Percentiles rank a stretch among this genome's conserved stretches.
Conservation (phyloP, 1,140 invertebrate genomes). For the Neodiprion lecontei region DNA sequence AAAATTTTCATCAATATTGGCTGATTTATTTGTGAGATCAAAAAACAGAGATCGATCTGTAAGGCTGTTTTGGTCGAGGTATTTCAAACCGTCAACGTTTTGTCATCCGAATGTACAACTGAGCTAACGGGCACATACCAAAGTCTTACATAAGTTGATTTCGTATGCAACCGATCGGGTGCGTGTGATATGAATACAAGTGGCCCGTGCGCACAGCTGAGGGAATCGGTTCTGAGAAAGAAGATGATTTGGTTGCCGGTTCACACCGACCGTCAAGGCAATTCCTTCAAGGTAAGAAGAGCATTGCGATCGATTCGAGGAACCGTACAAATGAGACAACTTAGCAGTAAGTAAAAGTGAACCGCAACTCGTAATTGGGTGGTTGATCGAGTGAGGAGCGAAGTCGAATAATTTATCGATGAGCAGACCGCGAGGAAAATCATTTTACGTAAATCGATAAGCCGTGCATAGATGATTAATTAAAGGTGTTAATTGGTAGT, state of each 20-base stretch:
- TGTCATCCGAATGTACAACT: not conserved
- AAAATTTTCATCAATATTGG: too few species aligned
- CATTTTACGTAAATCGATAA: not conserved
- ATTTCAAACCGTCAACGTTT: not conserved
- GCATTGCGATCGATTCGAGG: not conserved
- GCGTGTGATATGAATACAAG: not conserved
- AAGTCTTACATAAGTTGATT: not conserved
- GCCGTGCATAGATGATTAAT: not conserved
- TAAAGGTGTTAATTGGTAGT: not conserved
- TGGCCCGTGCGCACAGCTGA: not conserved
- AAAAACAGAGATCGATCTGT: too few species aligned
- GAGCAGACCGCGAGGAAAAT: not conserved
- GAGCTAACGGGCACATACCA: not conserved
- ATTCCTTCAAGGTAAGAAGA: not conserved
- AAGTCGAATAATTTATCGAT: not conserved
- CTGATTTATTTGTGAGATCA: too few species aligned
- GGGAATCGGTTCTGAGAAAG: not conserved
- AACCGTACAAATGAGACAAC: not conserved
- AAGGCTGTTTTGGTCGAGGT: too few species aligned
- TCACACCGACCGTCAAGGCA: not conserved
- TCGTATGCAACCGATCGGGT: slow-evolving; percentile 1
- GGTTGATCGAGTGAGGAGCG: not conserved
- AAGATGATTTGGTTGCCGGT: not conserved
- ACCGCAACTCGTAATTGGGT: not conserved
- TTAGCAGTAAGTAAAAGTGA: slow-evolving; percentile 1